A percentile compares a stretch with the other conserved stretches of the same genome.
Conservation (phyloP, 2,888 invertebrate genomes). For the Nowickia ferox region DNA sequence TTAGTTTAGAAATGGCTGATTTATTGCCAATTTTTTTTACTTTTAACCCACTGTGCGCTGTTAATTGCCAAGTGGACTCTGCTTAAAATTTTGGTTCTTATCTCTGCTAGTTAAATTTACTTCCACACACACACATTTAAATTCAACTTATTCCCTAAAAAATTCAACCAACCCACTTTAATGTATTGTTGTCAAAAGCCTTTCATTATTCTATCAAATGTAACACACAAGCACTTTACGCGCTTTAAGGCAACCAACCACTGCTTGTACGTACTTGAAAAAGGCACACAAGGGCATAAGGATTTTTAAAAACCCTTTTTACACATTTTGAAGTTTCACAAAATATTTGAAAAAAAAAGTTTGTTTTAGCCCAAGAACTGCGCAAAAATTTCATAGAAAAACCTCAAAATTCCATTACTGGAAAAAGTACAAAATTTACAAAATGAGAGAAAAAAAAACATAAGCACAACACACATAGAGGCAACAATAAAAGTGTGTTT, state of each 20-base stretch:
- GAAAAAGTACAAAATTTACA: slow-evolving; percentile 25
- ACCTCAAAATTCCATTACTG: slow-evolving; percentile 68
- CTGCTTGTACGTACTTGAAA: slow-evolving; percentile 55
- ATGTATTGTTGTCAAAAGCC: slow-evolving; percentile 60
- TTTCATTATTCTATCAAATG: slow-evolving; percentile 30
- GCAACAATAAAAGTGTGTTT: slow-evolving; percentile 64
- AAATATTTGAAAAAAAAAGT: background rate
- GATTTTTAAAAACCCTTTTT: slow-evolving; percentile 52
- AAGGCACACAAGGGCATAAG: slow-evolving; percentile 50
- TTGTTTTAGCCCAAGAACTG: slow-evolving; percentile 31
- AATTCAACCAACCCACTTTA: slow-evolving; percentile 46
- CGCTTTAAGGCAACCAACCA: slow-evolving; percentile 28
- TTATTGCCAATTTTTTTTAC: no score
- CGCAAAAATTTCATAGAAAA: slow-evolving; percentile 66
- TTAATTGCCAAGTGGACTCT: no score
- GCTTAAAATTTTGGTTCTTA: background rate
- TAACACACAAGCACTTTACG: background rate
- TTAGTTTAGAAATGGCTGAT: no score
- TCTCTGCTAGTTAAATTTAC: background rate
- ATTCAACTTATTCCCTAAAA: slow-evolving; percentile 44
- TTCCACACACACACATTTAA: background rate
- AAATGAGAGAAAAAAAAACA: background rate
- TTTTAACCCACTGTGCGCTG: no score
- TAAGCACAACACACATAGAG: slow-evolving; percentile 18
- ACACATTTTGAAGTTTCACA: slow-evolving; percentile 10